These are phyloP conservation scores for Ostrea edulis DNA, from an alignment of 1,140 invertebrate genomes.

Conservation along the genomic window DNA sequence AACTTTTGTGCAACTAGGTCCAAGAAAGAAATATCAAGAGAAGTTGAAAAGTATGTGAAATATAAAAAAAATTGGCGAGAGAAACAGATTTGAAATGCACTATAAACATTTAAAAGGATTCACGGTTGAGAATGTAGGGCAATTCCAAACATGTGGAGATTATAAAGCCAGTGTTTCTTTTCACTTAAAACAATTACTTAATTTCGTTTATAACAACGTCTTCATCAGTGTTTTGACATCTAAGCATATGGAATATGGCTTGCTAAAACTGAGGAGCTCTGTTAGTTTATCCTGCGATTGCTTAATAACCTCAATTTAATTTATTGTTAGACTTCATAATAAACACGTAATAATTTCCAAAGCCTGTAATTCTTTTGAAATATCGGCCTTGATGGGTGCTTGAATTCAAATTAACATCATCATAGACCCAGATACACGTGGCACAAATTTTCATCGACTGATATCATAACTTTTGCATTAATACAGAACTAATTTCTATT, in stretches of 20 bases:
- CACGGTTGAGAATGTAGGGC: conserved; percentile 18
- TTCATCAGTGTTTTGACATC: conserved; percentile 16
- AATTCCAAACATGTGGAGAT: conserved; percentile 23
- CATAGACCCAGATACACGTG: too few relatives aligned
- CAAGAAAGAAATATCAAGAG: not conserved
- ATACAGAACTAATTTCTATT: too few relatives aligned
- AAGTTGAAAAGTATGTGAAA: not conserved
- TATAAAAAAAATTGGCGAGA: not conserved
- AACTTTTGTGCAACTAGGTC: too few relatives aligned
- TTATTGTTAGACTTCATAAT: not conserved
- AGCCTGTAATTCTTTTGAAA: not conserved
- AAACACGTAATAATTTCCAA: not conserved
- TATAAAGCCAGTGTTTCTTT: conserved; percentile 6
- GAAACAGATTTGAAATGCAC: not conserved
- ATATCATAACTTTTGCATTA: too few relatives aligned
- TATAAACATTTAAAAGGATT: not conserved
- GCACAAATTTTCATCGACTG: too few relatives aligned
- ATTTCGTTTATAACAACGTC: conserved; percentile 6
- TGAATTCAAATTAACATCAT: not conserved
- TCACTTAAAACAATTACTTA: conserved; percentile 13
- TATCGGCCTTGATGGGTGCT: not conserved
- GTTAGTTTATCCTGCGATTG: not conserved
- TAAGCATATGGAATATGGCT: not conserved
- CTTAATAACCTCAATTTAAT: not conserved
- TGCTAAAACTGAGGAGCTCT: not conserved